Evolutionary conservation across 2,113 vertebrate genomes (phyloP), one percentile per base, ranked within the genome.

Genomic region (Nothobranchius furzeri): DNA sequence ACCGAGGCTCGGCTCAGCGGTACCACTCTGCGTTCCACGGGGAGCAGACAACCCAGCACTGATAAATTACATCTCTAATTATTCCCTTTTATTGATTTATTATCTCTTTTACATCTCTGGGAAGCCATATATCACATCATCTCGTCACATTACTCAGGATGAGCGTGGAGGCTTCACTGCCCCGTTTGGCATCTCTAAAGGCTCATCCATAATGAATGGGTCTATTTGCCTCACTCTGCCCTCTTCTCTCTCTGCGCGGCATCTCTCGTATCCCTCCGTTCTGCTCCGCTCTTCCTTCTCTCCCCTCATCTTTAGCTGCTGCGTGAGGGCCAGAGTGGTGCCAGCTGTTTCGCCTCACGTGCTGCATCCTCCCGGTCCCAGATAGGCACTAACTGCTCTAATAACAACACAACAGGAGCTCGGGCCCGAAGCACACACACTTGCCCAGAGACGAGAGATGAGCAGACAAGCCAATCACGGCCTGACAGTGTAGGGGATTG

Each of bases 141-240:
- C 78, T 90, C 64, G 70, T 90, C 88, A 75, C 71, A 86, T 92
- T 85, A 88, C 74, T 82, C 89, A 86, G 76, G 75, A 76, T 64
- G 68, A 76, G 76, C 79, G 84, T 70, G 83, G 80, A 90, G 82
- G 85, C 82, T 81, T 85, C 75, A 63, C 68, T 79, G 65, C 62
- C 37, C 58, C 52, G 70, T 86, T 87, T 90, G 91, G 83, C 89
- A 88, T 85, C 85, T 80, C 82, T 69, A 83, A 86, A 89, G 84
- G 76, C 81, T 83, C 64, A 89, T 92, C 70, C 85, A 92, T 92
- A 92, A 92, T 92, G 87, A 87, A 91, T 91, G 86, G 75, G 8
- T 80, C 85, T 84, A 79, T 91, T 90, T 90, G 85, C 83, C 70
- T 82, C 73, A 60, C 70, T 85, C 73, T 60, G 68, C 78, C 75